Percentiles rank a stretch among this genome's conserved stretches.
Conservation (phyloP, 2,797 vertebrate species). For the Apodemus agrarius region DNA sequence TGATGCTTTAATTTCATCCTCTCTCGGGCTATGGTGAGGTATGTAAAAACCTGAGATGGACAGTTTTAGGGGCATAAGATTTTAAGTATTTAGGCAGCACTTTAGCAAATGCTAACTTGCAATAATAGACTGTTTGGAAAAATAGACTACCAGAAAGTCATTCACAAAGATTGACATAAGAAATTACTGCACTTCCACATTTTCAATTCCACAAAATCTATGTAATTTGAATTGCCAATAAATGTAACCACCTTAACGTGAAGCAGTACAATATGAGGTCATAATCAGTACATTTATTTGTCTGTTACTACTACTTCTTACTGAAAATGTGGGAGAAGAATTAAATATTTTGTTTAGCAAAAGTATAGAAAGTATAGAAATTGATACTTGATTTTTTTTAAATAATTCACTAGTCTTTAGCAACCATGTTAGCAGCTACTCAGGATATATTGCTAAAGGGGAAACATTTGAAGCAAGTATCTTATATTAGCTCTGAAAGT, state of each 20-base stretch:
- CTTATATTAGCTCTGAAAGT: constrained; percentile 44
- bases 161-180: neutral
- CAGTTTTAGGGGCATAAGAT: neutral
- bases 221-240: constrained; percentile 16
- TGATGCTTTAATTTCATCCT: constrained; percentile 14
- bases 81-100: constrained; percentile 25
- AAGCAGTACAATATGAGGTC: constrained; percentile 22
- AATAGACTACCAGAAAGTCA: neutral
- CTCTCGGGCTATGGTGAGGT: neutral
- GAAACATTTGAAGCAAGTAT: neutral
- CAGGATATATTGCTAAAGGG: neutral
- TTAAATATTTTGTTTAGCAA: neutral
- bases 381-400: neutral
- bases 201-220: constrained; percentile 18
- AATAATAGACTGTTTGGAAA: constrained; percentile 11
- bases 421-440: neutral
- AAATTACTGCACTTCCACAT: neutral
- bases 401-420: constrained; percentile 16
- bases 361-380: constrained; percentile 29
- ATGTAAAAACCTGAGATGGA: neutral
- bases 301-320: constrained; percentile 19
- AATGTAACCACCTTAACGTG: neutral
- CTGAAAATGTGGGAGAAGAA: constrained; percentile 14
- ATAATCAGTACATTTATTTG: neutral
- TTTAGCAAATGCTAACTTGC: neutral